Evolutionary conservation across 2,888 invertebrate species (phyloP), one percentile per base, ranked within the genome.

Genomic region (Nomada fucata): DNA sequence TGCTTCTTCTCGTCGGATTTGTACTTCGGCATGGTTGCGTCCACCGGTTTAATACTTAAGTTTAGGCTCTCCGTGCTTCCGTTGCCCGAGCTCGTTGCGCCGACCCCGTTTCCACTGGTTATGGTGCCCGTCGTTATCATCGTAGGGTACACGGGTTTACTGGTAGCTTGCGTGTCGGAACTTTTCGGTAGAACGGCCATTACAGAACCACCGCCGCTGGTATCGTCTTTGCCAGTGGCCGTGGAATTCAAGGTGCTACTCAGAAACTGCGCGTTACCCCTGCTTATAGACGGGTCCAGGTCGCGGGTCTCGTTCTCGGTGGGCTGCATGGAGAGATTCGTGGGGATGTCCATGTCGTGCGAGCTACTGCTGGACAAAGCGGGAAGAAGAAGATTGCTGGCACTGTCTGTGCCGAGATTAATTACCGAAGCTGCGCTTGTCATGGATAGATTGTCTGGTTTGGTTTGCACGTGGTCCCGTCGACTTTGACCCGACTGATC

Each of bases 41-140:
- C 94, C 0, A 94, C 91, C 57, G 94, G 94, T 84, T 95, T 95
- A 4, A 94, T 94, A 47, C 94, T 94, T 55, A 94, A 85, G 86
- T 94, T 94, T 10, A 94, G 90, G 72, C 94, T 94, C 86, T 94
- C 94, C 89, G 82, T 36, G 10, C 18, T 64, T 11, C 75, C 69
- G 20, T 81, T 79, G 18, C 73, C 86, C 13, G 85, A 55, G 5
- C 60, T 50, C 9, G 74, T 9, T 0, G 47, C 36, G 10, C 63
- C 65, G 0, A 67, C 13, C 0, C 74, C 74, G 23, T 76, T 86
- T 0, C 73, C 82, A 20, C 76, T 64, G 1, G 83, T 57, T 79
- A 76, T 82, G 7, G 85, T 69, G 36, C 73, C 76, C 1, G 85
- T 81, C 23, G 83, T 74, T 13, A 86, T 73, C 72, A 89, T 74